phyloP scores from a whole-genome alignment of 2,113 vertebrate genomes.

The Gavia stellata region DNA sequence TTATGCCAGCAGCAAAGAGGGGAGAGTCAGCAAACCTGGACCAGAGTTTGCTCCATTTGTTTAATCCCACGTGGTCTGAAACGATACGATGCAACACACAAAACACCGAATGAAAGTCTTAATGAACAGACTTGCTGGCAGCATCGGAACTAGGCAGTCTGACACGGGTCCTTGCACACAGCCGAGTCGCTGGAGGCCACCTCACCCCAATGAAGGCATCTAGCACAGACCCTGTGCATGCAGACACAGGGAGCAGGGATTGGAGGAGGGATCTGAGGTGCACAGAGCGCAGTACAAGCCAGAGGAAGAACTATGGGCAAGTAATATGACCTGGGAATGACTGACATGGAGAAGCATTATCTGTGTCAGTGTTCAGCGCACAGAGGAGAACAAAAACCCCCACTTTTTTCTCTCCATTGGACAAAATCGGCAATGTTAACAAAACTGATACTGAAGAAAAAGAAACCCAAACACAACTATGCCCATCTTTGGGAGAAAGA shows the following conservation, averaged over 20 bases:
- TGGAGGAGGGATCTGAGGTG: neutral
- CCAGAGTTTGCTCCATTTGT: neutral
- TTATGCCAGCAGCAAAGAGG: neutral
- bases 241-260: neutral
- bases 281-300: neutral
- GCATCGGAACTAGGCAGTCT: neutral
- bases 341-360: neutral
- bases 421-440: neutral
- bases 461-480: neutral
- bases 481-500: neutral
- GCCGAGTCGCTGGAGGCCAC: neutral
- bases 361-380: neutral
- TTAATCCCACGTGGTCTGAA: neutral
- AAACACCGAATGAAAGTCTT: neutral
- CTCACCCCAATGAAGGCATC: fast-evolving
- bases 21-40: neutral
- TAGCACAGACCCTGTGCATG: no score
- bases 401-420: neutral
- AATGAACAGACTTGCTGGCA: neutral
- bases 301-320: neutral
- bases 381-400: fast-evolving
- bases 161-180: neutral
- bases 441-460: neutral
- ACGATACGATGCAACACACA: neutral
- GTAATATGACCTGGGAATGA: neutral